Conservation (phyloP, 2,113 vertebrate species). For the Enhydra lutris region DNA sequence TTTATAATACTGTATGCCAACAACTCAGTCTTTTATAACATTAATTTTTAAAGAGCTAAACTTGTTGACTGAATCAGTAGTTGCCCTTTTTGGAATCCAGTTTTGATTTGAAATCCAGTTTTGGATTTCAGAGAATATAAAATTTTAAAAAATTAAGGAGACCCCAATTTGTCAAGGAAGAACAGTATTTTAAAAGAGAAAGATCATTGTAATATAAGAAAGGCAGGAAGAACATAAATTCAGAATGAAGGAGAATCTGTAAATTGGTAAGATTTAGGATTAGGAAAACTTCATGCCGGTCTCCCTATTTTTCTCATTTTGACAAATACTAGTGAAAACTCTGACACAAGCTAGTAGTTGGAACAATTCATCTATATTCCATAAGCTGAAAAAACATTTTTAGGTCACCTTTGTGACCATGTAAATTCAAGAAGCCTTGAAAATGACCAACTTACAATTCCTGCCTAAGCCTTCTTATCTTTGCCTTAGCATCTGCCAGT, state of each 20-base stretch:
- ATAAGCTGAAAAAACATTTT: not conserved
- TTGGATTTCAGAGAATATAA: conserved; percentile 2
- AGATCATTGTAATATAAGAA: not conserved
- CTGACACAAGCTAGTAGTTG: not conserved
- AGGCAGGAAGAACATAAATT: not conserved
- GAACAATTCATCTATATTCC: not conserved
- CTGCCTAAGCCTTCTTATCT: conserved; percentile 94
- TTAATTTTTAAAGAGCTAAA: conserved; percentile 10
- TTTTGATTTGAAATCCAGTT: not conserved
- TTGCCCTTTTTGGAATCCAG: not conserved
- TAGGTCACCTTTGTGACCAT: not conserved
- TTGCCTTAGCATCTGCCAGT: conserved; percentile 97
- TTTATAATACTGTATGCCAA: not conserved
- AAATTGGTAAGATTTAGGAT: not conserved
- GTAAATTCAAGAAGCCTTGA: not conserved
- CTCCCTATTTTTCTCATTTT: conserved; percentile 39
- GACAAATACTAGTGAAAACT: conserved; percentile 22
- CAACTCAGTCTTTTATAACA: not conserved
- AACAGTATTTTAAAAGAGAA: not conserved
- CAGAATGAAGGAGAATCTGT: conserved; percentile 28
- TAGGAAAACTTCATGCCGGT: not conserved
- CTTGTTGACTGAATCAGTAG: not conserved
- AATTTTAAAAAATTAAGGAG: not conserved
- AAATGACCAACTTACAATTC: conserved; percentile 92
- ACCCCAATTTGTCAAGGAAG: conserved; percentile 5